A percentile compares a stretch with the other conserved stretches of the same genome.
Evolutionary conservation across 2,113 vertebrate genomes (phyloP).

Genomic region (Chinchilla lanigera): DNA sequence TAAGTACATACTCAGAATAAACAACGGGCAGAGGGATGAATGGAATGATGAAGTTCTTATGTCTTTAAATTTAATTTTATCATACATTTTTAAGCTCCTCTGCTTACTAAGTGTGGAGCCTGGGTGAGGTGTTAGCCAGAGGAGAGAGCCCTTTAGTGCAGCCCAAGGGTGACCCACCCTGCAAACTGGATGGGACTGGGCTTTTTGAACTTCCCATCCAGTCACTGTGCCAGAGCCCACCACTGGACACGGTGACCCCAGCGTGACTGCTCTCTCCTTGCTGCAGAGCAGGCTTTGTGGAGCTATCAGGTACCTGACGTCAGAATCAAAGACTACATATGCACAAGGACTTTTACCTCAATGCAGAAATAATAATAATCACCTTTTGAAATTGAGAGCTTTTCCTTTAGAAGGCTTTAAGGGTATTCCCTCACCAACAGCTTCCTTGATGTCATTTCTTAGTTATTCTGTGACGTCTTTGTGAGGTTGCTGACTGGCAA

Average conservation of each 20-base stretch:
- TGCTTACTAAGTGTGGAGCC: constrained; percentile 48
- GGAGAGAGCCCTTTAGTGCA: constrained; percentile 25
- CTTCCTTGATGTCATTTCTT: constrained; percentile 72
- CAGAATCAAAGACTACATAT: constrained; percentile 59
- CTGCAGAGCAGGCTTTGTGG: constrained; percentile 32
- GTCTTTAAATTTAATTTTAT: constrained; percentile 47
- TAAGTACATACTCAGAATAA: constrained; percentile 70
- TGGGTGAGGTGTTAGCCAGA: constrained; percentile 43
- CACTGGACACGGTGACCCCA: neutral
- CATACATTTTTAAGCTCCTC: constrained; percentile 55
- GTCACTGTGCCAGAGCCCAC: neutral
- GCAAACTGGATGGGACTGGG: neutral
- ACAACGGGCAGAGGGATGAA: constrained; percentile 59
- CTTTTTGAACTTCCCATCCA: constrained; percentile 27
- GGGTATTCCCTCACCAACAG: neutral
- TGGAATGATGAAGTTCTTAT: constrained; percentile 49
- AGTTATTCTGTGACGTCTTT: constrained; percentile 65
- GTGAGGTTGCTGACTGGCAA: constrained; percentile 58
- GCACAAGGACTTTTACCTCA: constrained; percentile 57
- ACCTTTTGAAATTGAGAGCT: constrained; percentile 51
- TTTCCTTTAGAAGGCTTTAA: constrained; percentile 61
- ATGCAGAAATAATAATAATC: constrained; percentile 67
- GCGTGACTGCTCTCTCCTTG: neutral
- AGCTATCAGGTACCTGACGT: constrained; percentile 57
- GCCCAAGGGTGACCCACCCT: neutral